These are phyloP conservation scores for Gasterosteus aculeatus DNA, from an alignment of 2,113 vertebrate genomes.

Conservation along the genomic window DNA sequence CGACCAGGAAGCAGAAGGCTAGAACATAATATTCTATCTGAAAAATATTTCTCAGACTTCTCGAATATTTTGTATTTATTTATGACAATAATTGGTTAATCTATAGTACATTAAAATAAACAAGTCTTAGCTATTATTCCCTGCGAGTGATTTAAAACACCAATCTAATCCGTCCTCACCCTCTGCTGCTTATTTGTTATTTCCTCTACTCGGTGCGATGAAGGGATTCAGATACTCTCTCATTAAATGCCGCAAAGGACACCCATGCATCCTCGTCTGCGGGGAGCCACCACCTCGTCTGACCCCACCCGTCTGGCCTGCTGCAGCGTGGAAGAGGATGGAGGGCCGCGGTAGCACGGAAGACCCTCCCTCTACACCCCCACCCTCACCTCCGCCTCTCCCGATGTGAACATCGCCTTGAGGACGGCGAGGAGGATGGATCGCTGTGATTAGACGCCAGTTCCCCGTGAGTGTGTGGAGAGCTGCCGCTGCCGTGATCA, in stretches of 20 bases:
- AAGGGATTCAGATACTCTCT: slow-evolving; percentile 41
- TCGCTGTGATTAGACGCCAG: background rate
- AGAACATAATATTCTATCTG: no score
- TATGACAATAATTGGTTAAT: background rate
- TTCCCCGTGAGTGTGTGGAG: background rate
- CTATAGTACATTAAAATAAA: background rate
- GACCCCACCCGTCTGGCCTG: slow-evolving; percentile 36
- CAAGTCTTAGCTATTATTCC: background rate
- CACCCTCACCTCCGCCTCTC: background rate
- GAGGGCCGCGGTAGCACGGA: background rate
- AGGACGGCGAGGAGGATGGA: slow-evolving; percentile 5
- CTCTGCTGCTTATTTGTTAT: slow-evolving; percentile 28
- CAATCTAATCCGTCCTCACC: background rate
- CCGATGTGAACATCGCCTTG: background rate
- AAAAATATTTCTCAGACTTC: background rate
- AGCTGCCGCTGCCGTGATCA: background rate
- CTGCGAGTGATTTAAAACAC: background rate
- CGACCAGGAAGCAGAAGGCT: background rate
- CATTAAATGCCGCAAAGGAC: slow-evolving; percentile 36
- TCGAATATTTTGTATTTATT: background rate
- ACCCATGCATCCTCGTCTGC: slow-evolving; percentile 45
- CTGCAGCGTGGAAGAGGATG: slow-evolving; percentile 15
- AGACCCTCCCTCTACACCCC: slow-evolving; percentile 25
- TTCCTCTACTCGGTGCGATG: slow-evolving; percentile 37
- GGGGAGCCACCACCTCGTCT: slow-evolving; percentile 48